Conservation (phyloP, 2,797 vertebrate species). For the Falco berigora region DNA sequence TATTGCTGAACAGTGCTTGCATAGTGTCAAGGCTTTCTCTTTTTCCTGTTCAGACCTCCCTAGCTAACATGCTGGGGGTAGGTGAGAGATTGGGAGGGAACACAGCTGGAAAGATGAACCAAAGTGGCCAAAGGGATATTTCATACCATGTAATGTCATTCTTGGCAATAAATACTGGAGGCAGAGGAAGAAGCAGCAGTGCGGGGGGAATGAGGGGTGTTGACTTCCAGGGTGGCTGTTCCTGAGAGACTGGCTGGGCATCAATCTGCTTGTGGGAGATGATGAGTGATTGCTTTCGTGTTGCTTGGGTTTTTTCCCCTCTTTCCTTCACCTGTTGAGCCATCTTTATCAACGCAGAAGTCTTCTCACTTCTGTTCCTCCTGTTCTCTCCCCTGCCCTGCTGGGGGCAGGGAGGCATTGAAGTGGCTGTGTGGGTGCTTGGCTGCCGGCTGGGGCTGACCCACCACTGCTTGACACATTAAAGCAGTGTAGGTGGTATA, state of each 20-base stretch:
- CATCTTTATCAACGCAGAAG: not conserved
- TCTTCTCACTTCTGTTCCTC: not conserved
- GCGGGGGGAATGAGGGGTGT: fast-evolving
- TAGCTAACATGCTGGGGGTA: not conserved
- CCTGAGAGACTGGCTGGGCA: not conserved
- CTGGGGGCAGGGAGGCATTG: not conserved
- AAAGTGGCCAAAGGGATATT: not conserved
- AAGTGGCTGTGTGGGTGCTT: not conserved
- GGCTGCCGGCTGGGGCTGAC: not conserved
- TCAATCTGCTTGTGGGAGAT: not conserved
- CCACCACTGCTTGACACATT: not conserved
- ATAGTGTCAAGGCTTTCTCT: not conserved
- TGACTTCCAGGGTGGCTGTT: not conserved
- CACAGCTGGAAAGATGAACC: not conserved
- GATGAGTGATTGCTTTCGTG: not conserved
- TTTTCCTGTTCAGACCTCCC: not conserved
- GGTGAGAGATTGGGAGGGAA: not conserved
- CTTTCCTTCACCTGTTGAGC: not conserved
- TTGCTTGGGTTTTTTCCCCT: not conserved
- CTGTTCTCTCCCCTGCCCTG: not conserved
- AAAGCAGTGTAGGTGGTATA: not conserved
- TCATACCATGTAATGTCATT: not conserved
- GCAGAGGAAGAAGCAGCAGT: not conserved
- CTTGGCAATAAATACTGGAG: not conserved
- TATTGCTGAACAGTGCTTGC: not conserved